Conservation (phyloP, 2,797 vertebrate genomes). For the Decapterus maruadsi region DNA sequence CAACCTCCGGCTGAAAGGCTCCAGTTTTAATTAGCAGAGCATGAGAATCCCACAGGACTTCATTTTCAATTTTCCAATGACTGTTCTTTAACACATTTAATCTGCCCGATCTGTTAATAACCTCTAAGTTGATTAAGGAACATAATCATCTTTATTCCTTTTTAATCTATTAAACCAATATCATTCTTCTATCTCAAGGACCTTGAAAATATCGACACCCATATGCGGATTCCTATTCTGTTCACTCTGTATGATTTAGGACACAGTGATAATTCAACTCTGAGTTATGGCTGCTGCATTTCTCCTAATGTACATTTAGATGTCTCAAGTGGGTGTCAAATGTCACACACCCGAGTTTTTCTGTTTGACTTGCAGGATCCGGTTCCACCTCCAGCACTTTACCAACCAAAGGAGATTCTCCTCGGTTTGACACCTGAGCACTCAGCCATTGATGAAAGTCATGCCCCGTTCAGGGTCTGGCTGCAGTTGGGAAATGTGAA, state of each 20-base stretch:
- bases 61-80: conserved; percentile 71
- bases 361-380: conserved; percentile 56
- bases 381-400: conserved; percentile 45
- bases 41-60: conserved; percentile 60
- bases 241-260: conserved; percentile 48
- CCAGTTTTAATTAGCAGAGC: conserved; percentile 61
- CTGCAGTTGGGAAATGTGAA: conserved; percentile 13
- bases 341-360: conserved; percentile 33
- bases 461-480: conserved; percentile 42
- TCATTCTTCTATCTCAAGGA: conserved; percentile 63
- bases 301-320: conserved; percentile 35
- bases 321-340: conserved; percentile 39
- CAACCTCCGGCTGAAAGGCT: conserved; percentile 33
- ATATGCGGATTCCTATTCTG: conserved; percentile 23
- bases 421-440: conserved; percentile 44
- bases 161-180: conserved; percentile 62
- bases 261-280: not conserved
- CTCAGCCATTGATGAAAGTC: conserved; percentile 62
- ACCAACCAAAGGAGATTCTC: conserved; percentile 51
- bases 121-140: conserved; percentile 78
- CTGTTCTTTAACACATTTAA: conserved; percentile 63
- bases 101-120: conserved; percentile 74
- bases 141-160: conserved; percentile 64
- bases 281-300: conserved; percentile 12
- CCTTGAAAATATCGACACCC: conserved; percentile 33